Evolutionary conservation across 30 jellyfish, hydroid and myxozoan species (phyloP).

Genomic region (Aurelia sp.): DNA sequence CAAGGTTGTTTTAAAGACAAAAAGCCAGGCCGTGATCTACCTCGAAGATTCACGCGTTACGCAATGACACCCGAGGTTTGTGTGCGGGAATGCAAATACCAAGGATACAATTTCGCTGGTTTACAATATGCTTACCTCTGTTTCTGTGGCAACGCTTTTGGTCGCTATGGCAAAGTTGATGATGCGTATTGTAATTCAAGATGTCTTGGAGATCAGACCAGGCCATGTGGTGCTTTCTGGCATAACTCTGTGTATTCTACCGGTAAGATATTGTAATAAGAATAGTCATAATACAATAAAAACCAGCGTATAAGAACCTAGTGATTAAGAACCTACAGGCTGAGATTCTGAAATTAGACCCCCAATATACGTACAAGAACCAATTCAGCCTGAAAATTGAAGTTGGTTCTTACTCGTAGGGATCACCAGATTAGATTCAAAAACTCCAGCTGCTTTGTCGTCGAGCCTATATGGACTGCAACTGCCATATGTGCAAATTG

Average conservation of each 20-base stretch:
- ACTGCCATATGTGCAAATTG: no score
- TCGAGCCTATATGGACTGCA: no score
- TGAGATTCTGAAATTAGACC: no score
- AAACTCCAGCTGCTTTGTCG: no score
- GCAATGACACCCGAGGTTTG: slow-evolving; percentile 96
- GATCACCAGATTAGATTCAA: no score
- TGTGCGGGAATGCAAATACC: slow-evolving; percentile 90
- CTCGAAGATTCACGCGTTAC: slow-evolving; percentile 90
- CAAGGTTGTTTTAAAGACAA: slow-evolving; percentile 91
- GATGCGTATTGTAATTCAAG: slow-evolving; percentile 78
- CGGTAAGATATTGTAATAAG: slow-evolving; percentile 78
- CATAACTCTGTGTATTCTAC: slow-evolving; percentile 86
- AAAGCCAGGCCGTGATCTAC: slow-evolving; percentile 90
- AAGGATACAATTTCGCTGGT: slow-evolving; percentile 94
- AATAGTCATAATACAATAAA: no score
- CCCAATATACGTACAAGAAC: no score
- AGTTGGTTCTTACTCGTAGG: no score
- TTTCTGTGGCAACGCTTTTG: slow-evolving; percentile 95
- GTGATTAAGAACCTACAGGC: no score
- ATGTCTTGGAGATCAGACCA: slow-evolving; percentile 83
- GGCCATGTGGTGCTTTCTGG: slow-evolving; percentile 94
- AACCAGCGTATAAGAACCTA: no score
- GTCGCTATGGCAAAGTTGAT: slow-evolving; percentile 88
- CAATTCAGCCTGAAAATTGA: no score
- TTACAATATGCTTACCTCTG: slow-evolving; percentile 90